Evolutionary conservation across 2,797 vertebrate genomes (phyloP).

Genomic region (Malurus splendens): DNA sequence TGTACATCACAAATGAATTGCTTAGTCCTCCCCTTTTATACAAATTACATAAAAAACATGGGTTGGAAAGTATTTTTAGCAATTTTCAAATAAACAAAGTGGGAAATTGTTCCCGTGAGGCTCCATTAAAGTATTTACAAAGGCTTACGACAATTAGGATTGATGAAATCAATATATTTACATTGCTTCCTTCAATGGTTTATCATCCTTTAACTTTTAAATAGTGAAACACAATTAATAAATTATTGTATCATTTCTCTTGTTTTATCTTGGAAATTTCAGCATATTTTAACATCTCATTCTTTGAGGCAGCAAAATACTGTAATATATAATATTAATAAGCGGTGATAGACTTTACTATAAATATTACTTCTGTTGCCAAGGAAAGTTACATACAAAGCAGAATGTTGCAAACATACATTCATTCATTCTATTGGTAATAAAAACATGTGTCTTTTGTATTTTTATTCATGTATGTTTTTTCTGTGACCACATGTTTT

Average conservation of each 20-base stretch:
- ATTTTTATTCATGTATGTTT: slow-evolving; percentile 27
- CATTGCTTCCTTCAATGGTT: slow-evolving; percentile 57
- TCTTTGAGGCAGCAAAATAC: slow-evolving; percentile 69
- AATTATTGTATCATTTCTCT: slow-evolving; percentile 58
- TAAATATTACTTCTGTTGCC: slow-evolving; percentile 74
- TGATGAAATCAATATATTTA: slow-evolving; percentile 64
- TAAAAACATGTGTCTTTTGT: slow-evolving; percentile 47
- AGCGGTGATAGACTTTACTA: slow-evolving; percentile 74
- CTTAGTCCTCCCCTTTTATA: slow-evolving; percentile 4
- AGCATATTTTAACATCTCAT: slow-evolving; percentile 72
- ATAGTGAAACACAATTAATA: slow-evolving; percentile 69
- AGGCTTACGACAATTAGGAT: slow-evolving; percentile 46
- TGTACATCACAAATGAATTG: neutral
- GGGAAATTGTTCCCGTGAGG: slow-evolving; percentile 18
- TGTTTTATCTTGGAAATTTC: slow-evolving; percentile 68
- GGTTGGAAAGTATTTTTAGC: neutral
- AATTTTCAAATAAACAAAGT: slow-evolving; percentile 48
- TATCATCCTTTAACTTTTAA: slow-evolving; percentile 54
- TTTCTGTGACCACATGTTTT: neutral
- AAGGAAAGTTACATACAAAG: slow-evolving; percentile 72
- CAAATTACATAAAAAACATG: slow-evolving; percentile 8
- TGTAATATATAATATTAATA: slow-evolving; percentile 74
- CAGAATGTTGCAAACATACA: slow-evolving; percentile 50
- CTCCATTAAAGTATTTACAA: slow-evolving; percentile 47
- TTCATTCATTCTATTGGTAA: slow-evolving; percentile 42